Conservation (phyloP, 92 coral and sea anemone species). For the Chrysogorgia sp. region DNA sequence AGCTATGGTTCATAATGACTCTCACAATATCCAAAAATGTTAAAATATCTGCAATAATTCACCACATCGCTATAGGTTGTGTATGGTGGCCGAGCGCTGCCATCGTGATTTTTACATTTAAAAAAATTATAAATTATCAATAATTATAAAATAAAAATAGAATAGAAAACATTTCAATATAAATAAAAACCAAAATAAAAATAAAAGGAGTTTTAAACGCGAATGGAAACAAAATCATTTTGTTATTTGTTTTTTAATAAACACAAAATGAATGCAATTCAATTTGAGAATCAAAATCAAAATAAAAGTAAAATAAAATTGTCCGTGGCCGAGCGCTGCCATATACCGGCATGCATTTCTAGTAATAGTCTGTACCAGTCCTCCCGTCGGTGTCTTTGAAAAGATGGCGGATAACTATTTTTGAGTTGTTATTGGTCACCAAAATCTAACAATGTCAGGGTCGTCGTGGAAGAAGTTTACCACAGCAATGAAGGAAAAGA, state of each 20-base stretch:
- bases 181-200: background rate
- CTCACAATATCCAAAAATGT: no score
- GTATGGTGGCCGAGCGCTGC: conserved; percentile 22
- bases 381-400: background rate
- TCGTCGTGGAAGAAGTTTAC: conserved; percentile 40
- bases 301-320: conserved; percentile 30
- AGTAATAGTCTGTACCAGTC: background rate
- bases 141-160: background rate
- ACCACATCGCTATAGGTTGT: background rate
- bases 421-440: background rate
- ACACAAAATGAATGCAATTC: conserved; percentile 15
- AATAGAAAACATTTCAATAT: background rate
- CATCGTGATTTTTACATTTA: background rate
- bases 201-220: background rate
- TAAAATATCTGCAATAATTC: no score
- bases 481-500: conserved; percentile 28
- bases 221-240: background rate
- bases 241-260: conserved; percentile 8
- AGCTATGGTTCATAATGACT: no score
- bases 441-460: background rate
- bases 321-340: conserved; percentile 50
- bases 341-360: conserved; percentile 4
- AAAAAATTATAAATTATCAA: background rate
- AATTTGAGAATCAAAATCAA: conserved; percentile 19
- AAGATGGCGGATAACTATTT: background rate